phyloP scores from a whole-genome alignment of 2,797 vertebrate species.

The Podarcis lilfordi region DNA sequence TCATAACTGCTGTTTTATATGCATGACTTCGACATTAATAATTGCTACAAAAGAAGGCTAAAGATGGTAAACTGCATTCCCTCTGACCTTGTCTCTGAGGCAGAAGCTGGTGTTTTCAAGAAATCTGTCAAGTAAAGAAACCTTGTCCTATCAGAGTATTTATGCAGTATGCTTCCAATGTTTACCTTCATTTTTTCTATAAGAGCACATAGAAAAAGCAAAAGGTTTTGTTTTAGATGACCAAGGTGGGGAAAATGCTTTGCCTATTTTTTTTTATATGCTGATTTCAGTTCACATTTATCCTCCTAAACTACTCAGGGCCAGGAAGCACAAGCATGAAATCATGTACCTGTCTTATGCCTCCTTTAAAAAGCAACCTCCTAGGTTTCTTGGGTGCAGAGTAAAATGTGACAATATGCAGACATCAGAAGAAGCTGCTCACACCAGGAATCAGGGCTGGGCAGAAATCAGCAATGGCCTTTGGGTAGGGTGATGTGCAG shows the following conservation, averaged over 20 bases:
- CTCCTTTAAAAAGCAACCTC: neutral
- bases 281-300: neutral
- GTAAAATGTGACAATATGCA: neutral
- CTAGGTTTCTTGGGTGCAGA: neutral
- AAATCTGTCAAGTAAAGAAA: neutral
- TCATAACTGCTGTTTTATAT: constrained; percentile 34
- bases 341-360: neutral
- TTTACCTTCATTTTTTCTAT: neutral
- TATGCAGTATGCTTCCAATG: neutral
- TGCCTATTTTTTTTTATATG: neutral
- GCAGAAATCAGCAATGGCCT: neutral
- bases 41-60: neutral
- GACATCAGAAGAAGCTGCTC: neutral
- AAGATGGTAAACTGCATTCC: neutral
- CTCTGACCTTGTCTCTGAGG: neutral
- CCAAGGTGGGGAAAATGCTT: too few relatives aligned
- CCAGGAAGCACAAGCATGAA: neutral
- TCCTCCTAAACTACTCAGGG: neutral
- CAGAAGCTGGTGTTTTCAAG: neutral
- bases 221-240: neutral
- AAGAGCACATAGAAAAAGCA: neutral
- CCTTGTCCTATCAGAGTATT: neutral
- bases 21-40: constrained; percentile 26
- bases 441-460: neutral
- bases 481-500: neutral